Base-by-base conservation (phyloP, 2,888 invertebrate genomes). In the Pyrochroa serraticornis region DNA sequence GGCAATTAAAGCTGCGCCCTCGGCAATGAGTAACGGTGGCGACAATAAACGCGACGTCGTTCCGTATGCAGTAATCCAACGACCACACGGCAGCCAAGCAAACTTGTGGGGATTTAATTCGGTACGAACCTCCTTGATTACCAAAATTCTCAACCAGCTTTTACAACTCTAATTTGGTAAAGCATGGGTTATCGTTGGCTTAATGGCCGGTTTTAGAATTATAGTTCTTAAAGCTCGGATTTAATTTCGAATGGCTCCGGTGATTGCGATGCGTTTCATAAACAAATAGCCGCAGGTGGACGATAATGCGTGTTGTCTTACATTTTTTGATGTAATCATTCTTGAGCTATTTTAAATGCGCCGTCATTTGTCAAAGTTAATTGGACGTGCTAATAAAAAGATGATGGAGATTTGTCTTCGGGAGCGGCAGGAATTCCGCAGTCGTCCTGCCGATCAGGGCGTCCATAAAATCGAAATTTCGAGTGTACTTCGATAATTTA, bases 131-230 rank as follows among this genome's bases (percentile, higher is more conserved):
- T 43, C 32, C 55, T 55, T 60, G 54, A 63, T 63, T 62, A 51
- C 57, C 38, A 37, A 46, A 57, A 60, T 62, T 58, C 58, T 56
- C 61, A 57, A 58, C 57, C 58, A 55, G 60, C 64, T 64, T 62
- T 67, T 64, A 63, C 62, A 63, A 63, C 63, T 65, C 63, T 63
- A 65, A 67, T 67, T 67, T 62, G 58, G 63, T 57, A 65, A 67
- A 63, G 56, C 61, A 64, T 63, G 55, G 64, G 59, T 64, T 65
- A 60, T 59, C 56, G 57, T 58, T 51, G 54, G 55, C 46, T 63
- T 67, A 62, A 67, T 64, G 65, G 51, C 41, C 49, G 51, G 58
- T 55, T 46, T 51, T 57, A 47, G 50, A 49, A 51, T 58, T 58
- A 58, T 62, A 58, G 58, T 62, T 43, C 42, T 62, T 58, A 55